Percentiles rank a stretch among this genome's conserved stretches.
These are phyloP conservation scores for Carduelis carduelis DNA, from an alignment of 2,797 vertebrate genomes.

Conservation along the genomic window DNA sequence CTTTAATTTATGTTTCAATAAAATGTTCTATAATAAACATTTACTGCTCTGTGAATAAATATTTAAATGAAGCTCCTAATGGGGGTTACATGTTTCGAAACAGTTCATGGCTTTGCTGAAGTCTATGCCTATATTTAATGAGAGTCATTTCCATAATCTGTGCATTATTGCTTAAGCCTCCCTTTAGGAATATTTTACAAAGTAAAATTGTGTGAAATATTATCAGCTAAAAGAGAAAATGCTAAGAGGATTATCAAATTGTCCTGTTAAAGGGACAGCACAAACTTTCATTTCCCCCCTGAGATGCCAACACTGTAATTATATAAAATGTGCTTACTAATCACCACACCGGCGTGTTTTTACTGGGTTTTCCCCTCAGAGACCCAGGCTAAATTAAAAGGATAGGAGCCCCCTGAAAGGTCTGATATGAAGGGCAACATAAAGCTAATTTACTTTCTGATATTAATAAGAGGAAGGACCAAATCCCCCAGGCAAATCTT, in stretches of 20 bases:
- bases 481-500: neutral
- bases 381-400: constrained; percentile 53
- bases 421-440: constrained; percentile 36
- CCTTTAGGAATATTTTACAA: constrained; percentile 86
- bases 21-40: constrained; percentile 74
- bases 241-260: constrained; percentile 75
- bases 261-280: constrained; percentile 74
- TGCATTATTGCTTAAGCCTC: constrained; percentile 85
- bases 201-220: constrained; percentile 75
- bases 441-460: constrained; percentile 19
- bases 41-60: constrained; percentile 78
- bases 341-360: constrained; percentile 46
- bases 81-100: constrained; percentile 68
- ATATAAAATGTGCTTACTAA: constrained; percentile 53
- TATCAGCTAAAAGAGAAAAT: constrained; percentile 66
- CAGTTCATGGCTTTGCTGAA: constrained; percentile 70
- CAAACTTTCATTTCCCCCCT: constrained; percentile 64
- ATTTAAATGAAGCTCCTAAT: constrained; percentile 74
- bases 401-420: constrained; percentile 38
- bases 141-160: constrained; percentile 89
- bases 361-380: constrained; percentile 16
- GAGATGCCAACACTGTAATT: constrained; percentile 68
- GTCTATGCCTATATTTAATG: constrained; percentile 82
- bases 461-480: constrained; percentile 1
- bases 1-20: constrained; percentile 82